A percentile compares a stretch with the other conserved stretches of the same genome.
Conservation (phyloP, 2,888 invertebrate genomes). For the Scaptomyza polygonia region DNA sequence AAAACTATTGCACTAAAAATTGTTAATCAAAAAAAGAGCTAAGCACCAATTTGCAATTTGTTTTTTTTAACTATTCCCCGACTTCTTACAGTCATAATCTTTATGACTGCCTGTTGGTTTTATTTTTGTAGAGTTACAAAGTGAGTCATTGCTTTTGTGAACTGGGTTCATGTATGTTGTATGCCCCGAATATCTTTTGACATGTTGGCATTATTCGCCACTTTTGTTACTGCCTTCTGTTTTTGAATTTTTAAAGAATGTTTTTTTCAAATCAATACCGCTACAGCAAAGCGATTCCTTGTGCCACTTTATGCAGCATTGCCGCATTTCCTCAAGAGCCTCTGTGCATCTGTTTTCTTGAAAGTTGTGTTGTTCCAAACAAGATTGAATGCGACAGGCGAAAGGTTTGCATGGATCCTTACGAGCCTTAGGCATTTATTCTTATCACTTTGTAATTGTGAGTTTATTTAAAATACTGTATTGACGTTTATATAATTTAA, state of each 20-base stretch:
- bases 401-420: constrained; percentile 91
- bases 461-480: background rate
- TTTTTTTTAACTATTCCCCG: too few relatives aligned
- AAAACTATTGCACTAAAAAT: too few relatives aligned
- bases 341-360: constrained; percentile 90
- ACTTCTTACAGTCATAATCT: background rate
- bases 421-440: constrained; percentile 36
- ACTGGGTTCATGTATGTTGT: constrained; percentile 89
- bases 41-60: too few relatives aligned
- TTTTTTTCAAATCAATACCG: constrained; percentile 87
- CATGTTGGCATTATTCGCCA: constrained; percentile 69
- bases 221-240: constrained; percentile 20
- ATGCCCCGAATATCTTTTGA: constrained; percentile 62
- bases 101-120: background rate
- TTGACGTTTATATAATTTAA: background rate
- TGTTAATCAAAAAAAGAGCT: too few relatives aligned
- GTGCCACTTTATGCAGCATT: constrained; percentile 91
- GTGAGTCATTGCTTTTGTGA: constrained; percentile 89
- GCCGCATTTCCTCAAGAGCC: constrained; percentile 90
- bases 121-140: constrained; percentile 87
- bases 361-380: constrained; percentile 90
- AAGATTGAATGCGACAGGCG: constrained; percentile 92
- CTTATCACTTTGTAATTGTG: background rate
- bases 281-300: constrained; percentile 89
- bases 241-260: constrained; percentile 24